Conservation (phyloP, 2,888 invertebrate species). For the Elgonia sp. region DNA sequence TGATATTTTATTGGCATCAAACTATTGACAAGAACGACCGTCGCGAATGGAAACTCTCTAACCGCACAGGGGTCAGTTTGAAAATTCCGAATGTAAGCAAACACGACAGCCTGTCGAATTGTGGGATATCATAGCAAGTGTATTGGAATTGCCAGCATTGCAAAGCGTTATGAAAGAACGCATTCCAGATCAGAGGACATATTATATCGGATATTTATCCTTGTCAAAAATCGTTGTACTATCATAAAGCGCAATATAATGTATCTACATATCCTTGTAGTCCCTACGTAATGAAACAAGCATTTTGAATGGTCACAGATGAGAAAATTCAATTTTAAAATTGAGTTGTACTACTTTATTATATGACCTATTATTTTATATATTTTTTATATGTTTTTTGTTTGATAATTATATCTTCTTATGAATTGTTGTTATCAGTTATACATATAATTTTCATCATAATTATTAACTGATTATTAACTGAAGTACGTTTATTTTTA, state of each 20-base stretch:
- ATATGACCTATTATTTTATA: too few relatives aligned
- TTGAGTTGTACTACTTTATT: too few relatives aligned
- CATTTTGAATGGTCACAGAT: too few relatives aligned
- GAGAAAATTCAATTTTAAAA: too few relatives aligned
- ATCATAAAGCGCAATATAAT: not conserved
- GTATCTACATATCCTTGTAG: not conserved
- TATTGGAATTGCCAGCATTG: constrained; percentile 25
- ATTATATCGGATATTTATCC: not conserved
- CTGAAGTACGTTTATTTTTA: too few relatives aligned
- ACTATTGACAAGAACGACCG: constrained; percentile 44
- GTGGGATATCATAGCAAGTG: constrained; percentile 48
- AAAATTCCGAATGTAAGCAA: constrained; percentile 56
- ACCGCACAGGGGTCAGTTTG: constrained; percentile 30
- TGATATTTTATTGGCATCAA: constrained; percentile 43
- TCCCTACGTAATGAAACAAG: too few relatives aligned
- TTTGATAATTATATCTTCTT: too few relatives aligned
- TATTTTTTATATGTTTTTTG: too few relatives aligned
- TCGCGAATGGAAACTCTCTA: constrained; percentile 52
- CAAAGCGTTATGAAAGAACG: not conserved
- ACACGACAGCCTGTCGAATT: constrained; percentile 59
- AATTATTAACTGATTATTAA: too few relatives aligned
- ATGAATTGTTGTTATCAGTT: too few relatives aligned
- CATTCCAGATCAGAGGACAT: not conserved
- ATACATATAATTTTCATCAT: too few relatives aligned
- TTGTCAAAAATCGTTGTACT: not conserved